Evolutionary conservation across 2,888 invertebrate genomes (phyloP), one percentile per base, ranked within the genome.

Genomic region (Mesopsocus fuscifrons): DNA sequence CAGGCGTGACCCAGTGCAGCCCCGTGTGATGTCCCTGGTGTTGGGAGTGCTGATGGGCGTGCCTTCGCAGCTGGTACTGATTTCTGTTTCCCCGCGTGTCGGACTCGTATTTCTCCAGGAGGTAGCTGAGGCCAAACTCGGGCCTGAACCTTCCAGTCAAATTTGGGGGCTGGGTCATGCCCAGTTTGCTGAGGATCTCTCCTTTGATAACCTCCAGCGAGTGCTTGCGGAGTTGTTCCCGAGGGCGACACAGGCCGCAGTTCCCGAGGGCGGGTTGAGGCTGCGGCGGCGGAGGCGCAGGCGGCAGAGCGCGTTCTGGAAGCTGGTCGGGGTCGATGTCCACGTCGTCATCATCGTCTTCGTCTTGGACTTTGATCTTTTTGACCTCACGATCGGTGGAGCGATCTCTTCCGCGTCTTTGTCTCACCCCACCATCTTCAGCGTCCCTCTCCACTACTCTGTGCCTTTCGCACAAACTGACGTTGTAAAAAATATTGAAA

Each of bases 191-290:
- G 48, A 74, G 55, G 44, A 74, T 71, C 54, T 72, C 68, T 46
- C 63, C 67, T 55, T 72, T 72, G 53, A 74, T 72, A 32, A 64
- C 63, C 52, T 69, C 65, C 40, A 73, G 57, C 51, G 68, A 71
- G 42, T 67, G 54, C n/a, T 61, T 64, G 43, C 68, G 60, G 41
- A 71, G 62, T 53, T 71, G 70, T 50, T 71, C 69, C 48, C 69
- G 64, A 57, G 65, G 62, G 44, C 63, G 61, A 51, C 71, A 71
- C 33, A 66, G 60, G 51, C 64, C 64, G 55, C 72, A 71, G 34
- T 59, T 61, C 50, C 54, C 55, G 44, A 53, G 53, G 41, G 52
- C 57, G 20, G 2, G 23, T 17, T 9, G 33, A 31, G n/a, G 44
- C 33, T 33, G 33, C 33, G n/a, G n/a, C n/a, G n/a, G n/a, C n/a